Evolutionary conservation across 1,140 invertebrate genomes (phyloP), one percentile per base, ranked within the genome.

Genomic region (Drosophila guanche): DNA sequence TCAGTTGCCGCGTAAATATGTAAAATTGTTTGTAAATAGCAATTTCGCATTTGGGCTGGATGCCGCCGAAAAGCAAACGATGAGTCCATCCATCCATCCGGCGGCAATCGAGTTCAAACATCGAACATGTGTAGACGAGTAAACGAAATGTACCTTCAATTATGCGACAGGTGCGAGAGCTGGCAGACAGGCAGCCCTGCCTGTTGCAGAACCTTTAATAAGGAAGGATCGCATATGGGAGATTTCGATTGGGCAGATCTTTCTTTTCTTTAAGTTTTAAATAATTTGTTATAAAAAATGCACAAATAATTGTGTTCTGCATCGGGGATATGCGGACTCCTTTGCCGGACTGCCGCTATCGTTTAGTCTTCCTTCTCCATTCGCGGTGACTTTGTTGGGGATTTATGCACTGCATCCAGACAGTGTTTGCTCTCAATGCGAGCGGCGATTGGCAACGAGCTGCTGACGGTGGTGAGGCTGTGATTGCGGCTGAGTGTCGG

Each of bases 11-110:
- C 80, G 75, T 85, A 85, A 76, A 85, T 80, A 85, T 85, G 81
- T 74, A 76, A 79, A 85, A 85, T 85, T 85, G 76, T 86, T 85
- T 85, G 76, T 86, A 85, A 85, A 86, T 85, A 83, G 80, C 79
- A 72, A 84, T 85, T 85, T 85, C 70, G 69, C 46, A 72, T 73
- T 52, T 40, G 40, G 42, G 45, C 1, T 14, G 22, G 1, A 10
- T 6, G 8, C 6, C 27, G 4, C 41, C 63, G 51, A 57, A 57
- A 69, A 56, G 67, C 53, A 70, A 70, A 69, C 67, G 65, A 51
- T 37, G 47, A 50, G 16, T 45, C 10, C 16, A 20, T 20, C 2
- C 27, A 6, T 29, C 27, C 27, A 6, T 29, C 27, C 27, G 27
- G 68, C 58, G 58, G 46, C 65, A 68, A 68, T 68, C 65, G 65